These are phyloP conservation scores for Heliconius ismenius DNA, from an alignment of 2,888 invertebrate genomes.

Conservation along the genomic window DNA sequence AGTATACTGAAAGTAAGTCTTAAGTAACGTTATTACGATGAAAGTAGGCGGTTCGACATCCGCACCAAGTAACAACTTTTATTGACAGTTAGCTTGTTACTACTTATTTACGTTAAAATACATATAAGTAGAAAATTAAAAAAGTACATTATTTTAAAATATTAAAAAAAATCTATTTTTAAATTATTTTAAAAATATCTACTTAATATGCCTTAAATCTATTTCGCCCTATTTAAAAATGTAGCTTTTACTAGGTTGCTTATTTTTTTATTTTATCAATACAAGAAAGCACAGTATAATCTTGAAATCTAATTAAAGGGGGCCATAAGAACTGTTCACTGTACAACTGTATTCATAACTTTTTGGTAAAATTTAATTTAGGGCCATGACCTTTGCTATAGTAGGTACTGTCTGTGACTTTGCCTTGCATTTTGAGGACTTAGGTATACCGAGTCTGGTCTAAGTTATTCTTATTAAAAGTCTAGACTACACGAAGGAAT, in stretches of 20 bases:
- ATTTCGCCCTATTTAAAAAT: too few species aligned
- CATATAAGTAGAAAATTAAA: too few species aligned
- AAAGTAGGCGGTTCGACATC: constrained; percentile 8
- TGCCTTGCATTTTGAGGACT: background rate
- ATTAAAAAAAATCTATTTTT: too few species aligned
- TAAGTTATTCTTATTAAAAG: constrained; percentile 1
- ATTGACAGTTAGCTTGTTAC: too few species aligned
- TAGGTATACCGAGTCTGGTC: background rate
- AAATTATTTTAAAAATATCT: too few species aligned
- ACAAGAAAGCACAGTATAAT: background rate
- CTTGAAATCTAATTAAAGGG: background rate
- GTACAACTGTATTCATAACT: constrained; percentile 1
- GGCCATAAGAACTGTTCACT: constrained; percentile 7
- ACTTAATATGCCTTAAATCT: too few species aligned
- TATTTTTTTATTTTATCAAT: too few species aligned
- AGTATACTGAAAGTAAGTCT: background rate
- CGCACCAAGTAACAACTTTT: background rate
- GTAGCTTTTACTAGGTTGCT: too few species aligned
- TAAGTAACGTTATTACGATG: constrained; percentile 1
- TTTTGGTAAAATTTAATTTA: background rate
- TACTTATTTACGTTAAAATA: too few species aligned
- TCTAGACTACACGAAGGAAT: background rate
- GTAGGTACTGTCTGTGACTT: constrained; percentile 10
- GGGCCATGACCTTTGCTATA: constrained; percentile 1
- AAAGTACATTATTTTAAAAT: too few species aligned